Evolutionary conservation across 2,888 invertebrate species (phyloP).

Genomic region (Pilophorus perplexus): DNA sequence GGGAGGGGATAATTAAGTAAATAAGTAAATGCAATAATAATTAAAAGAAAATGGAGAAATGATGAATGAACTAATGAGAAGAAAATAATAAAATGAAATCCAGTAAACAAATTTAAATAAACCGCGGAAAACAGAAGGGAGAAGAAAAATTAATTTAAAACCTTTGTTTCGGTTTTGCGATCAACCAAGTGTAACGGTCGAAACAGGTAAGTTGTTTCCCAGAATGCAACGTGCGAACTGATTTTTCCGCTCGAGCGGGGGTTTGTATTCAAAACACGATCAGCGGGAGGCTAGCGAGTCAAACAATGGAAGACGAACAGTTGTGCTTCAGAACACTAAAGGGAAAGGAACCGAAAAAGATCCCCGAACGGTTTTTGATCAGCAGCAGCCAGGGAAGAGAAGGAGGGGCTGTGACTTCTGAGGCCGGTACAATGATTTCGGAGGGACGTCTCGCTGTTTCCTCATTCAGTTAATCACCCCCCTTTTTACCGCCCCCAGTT

Average conservation of each 20-base stretch:
- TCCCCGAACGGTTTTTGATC: constrained; percentile 35
- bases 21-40: no score
- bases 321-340: constrained; percentile 24
- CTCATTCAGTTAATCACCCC: constrained; percentile 33
- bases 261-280: constrained; percentile 37
- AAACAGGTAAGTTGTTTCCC: background rate
- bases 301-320: constrained; percentile 25
- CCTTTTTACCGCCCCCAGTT: no score
- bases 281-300: constrained; percentile 16
- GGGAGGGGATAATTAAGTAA: no score
- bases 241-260: constrained; percentile 37
- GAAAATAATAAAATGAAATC: no score
- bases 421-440: constrained; percentile 17
- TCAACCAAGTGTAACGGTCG: constrained; percentile 27
- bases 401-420: constrained; percentile 4
- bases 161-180: no score
- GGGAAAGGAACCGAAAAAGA: constrained; percentile 7
- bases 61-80: no score
- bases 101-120: no score
- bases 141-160: no score
- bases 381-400: constrained; percentile 29
- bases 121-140: no score
- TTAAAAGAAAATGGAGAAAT: no score
- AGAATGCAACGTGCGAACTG: constrained; percentile 22
- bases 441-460: constrained; percentile 29